A percentile compares a stretch with the other conserved stretches of the same genome.
Evolutionary conservation across 1,140 invertebrate species (phyloP).

Genomic region (Solen grandis): DNA sequence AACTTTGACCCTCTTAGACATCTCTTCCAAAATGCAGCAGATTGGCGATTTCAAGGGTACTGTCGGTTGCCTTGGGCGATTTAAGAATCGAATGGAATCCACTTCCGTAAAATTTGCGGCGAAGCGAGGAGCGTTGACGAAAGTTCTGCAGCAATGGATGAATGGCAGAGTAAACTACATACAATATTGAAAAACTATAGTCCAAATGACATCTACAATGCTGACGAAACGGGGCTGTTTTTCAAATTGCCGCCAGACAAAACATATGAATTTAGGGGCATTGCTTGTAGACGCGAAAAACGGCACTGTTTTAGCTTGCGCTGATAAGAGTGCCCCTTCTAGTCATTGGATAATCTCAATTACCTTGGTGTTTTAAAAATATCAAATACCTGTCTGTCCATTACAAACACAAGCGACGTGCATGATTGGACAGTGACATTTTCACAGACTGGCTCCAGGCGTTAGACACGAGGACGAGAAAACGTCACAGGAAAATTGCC

Average conservation of each 20-base stretch:
- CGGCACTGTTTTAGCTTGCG: no score
- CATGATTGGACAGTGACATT: slow-evolving; percentile 8
- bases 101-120: slow-evolving; percentile 2
- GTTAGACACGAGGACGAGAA: slow-evolving; percentile 27
- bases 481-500: slow-evolving; percentile 25
- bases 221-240: slow-evolving; percentile 2
- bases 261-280: no score
- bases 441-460: slow-evolving; percentile 44
- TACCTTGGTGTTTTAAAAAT: slow-evolving; percentile 81
- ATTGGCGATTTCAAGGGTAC: neutral
- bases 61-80: slow-evolving; percentile 6
- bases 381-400: slow-evolving; percentile 24
- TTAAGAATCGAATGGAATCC: slow-evolving; percentile 23
- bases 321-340: slow-evolving; percentile 71
- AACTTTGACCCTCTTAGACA: neutral
- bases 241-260: neutral
- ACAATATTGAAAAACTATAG: neutral
- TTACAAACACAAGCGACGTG: slow-evolving; percentile 56
- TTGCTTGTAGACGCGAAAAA: no score
- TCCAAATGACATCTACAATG: slow-evolving; percentile 5
- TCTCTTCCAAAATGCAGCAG: neutral
- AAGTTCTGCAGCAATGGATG: neutral
- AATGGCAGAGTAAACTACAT: neutral
- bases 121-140: slow-evolving; percentile 2
- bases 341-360: slow-evolving; percentile 81